Percentiles rank a stretch among this genome's conserved stretches.
These are phyloP conservation scores for Carettochelys insculpta DNA, from an alignment of 2,113 vertebrate genomes.

Conservation along the genomic window DNA sequence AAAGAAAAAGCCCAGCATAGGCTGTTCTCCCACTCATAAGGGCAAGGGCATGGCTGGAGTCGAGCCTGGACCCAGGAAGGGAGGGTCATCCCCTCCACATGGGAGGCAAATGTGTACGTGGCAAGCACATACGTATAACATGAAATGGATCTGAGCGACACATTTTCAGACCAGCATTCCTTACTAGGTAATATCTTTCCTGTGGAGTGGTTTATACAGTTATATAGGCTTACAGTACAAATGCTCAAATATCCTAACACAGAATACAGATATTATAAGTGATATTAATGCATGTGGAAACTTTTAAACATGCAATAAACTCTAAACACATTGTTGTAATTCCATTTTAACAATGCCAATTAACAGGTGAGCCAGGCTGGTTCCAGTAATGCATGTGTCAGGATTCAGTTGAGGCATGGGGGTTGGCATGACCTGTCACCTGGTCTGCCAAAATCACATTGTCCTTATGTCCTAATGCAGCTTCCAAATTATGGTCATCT, in stretches of 20 bases:
- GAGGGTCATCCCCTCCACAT: too few species aligned
- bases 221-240: not conserved
- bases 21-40: too few species aligned
- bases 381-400: not conserved
- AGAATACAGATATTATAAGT: not conserved
- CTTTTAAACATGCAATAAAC: not conserved
- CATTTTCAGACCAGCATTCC: not conserved
- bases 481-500: not conserved
- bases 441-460: not conserved
- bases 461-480: conserved; percentile 7
- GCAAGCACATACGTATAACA: too few species aligned
- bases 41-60: too few species aligned
- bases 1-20: too few species aligned
- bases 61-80: too few species aligned
- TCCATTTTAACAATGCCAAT: not conserved
- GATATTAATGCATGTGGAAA: not conserved
- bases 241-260: not conserved
- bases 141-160: too few species aligned
- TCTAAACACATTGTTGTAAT: not conserved
- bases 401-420: not conserved
- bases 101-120: too few species aligned
- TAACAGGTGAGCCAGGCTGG: not conserved
- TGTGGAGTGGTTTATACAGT: not conserved
- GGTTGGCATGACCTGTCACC: not conserved
- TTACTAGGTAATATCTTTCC: not conserved